Conservation (phyloP, 2,888 invertebrate genomes). For the Drosophila kambysellisi region DNA sequence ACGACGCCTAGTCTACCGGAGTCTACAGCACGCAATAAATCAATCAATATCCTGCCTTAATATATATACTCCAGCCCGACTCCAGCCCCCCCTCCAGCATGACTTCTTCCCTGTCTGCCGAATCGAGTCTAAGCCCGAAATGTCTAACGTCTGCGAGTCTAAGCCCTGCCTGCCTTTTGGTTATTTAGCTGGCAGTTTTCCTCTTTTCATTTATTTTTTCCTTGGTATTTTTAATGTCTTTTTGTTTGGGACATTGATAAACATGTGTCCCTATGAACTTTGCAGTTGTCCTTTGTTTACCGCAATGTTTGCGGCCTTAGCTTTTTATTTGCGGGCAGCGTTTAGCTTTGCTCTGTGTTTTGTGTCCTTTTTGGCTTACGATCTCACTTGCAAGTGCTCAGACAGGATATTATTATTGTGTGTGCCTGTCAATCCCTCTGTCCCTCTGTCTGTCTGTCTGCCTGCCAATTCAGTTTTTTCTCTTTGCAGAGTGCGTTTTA, state of each 20-base stretch:
- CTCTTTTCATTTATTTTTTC: slow-evolving; percentile 10
- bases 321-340: slow-evolving; percentile 57
- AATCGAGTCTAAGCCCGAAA: slow-evolving; percentile 46
- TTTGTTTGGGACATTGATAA: slow-evolving; percentile 57
- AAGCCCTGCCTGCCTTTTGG: slow-evolving; percentile 37
- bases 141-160: slow-evolving; percentile 56
- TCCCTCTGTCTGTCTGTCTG: not conserved
- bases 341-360: slow-evolving; percentile 10
- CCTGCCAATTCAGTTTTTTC: slow-evolving; percentile 8
- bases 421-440: slow-evolving; percentile 1
- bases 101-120: slow-evolving; percentile 39
- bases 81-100: not conserved
- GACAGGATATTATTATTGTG: slow-evolving; percentile 65
- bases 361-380: slow-evolving; percentile 17
- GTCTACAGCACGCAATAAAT: slow-evolving; percentile 58
- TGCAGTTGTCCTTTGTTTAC: slow-evolving; percentile 66
- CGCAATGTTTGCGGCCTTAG: slow-evolving; percentile 56
- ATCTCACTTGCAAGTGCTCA: slow-evolving; percentile 52
- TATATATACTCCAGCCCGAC: slow-evolving; percentile 50
- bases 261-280: slow-evolving; percentile 64
- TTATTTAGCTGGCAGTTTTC: slow-evolving; percentile 44
- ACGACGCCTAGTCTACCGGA: slow-evolving; percentile 37
- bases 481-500: slow-evolving; percentile 45
- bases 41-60: slow-evolving; percentile 61
- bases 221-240: slow-evolving; percentile 16